Evolutionary conservation across 2,888 invertebrate species (phyloP).

Genomic region (Drosophila subsilvestris): DNA sequence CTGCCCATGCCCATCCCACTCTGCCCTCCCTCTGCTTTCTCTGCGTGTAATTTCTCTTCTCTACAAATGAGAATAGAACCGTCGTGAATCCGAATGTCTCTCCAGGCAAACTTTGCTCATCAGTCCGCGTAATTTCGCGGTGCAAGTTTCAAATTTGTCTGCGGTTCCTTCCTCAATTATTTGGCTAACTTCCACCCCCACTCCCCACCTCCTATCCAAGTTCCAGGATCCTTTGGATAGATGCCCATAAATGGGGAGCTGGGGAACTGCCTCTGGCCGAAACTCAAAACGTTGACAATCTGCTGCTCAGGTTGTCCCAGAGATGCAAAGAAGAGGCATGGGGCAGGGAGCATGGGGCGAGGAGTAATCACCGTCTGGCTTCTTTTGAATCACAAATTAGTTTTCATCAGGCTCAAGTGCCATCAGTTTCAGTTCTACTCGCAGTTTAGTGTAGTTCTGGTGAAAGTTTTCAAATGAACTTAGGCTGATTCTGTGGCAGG

Average conservation of each 20-base stretch:
- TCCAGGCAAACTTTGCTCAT: constrained; percentile 62
- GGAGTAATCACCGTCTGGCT: constrained; percentile 33
- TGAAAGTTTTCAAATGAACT: constrained; percentile 51
- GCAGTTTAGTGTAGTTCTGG: constrained; percentile 14
- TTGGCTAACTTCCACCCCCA: constrained; percentile 26
- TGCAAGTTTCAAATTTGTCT: constrained; percentile 65
- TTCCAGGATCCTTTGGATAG: not conserved
- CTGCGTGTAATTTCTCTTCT: constrained; percentile 38
- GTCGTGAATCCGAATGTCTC: constrained; percentile 40
- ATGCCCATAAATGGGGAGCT: constrained; percentile 8
- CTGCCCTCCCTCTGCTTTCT: not conserved
- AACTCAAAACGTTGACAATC: constrained; percentile 58
- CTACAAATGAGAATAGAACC: constrained; percentile 26
- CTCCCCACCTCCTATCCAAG: not conserved
- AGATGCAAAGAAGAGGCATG: not conserved
- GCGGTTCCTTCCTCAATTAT: constrained; percentile 49
- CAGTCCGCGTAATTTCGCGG: constrained; percentile 68
- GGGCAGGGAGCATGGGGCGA: not conserved
- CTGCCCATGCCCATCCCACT: not conserved
- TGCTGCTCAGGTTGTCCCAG: constrained; percentile 47
- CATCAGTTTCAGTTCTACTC: constrained; percentile 25
- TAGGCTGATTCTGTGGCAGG: constrained; percentile 13
- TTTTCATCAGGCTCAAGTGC: constrained; percentile 64
- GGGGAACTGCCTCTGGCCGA: constrained; percentile 48
- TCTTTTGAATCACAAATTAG: constrained; percentile 53